Evolutionary conservation across 2,888 invertebrate genomes (phyloP), one percentile per base, ranked within the genome.

Genomic region (Proisotoma minuta): DNA sequence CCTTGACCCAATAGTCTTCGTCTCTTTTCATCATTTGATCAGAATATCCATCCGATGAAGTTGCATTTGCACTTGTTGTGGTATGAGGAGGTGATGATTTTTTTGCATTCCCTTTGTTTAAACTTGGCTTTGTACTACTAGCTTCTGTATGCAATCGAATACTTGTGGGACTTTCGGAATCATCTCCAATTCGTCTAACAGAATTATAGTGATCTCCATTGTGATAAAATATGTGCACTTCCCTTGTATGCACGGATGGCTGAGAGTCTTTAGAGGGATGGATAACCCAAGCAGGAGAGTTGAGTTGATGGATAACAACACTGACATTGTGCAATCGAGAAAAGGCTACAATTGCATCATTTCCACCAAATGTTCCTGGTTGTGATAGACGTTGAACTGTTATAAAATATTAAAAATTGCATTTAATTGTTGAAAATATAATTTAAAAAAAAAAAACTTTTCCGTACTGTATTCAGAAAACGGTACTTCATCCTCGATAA

Each of bases 311-410:
- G 53, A 81, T 80, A 8, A 81, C 77, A 22, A 81, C 77, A 61
- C 76, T 78, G 2, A 79, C 77, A 62, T 76, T 73, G 63, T 79
- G 77, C 1, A 78, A 74, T 18, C 79, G 74, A 18, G 81, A 78
- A 74, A 81, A 81, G 2, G 81, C 80, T 48, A 81, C 81, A 57
- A 81, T 78, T 24, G 79, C 79, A 73, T 81, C 80, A 72, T 81
- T 81, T n/a, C 81, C 81, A 22, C 79, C 81, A 73, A 80, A 81
- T 1, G 80, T 80, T 1, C 81, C 81, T n/a, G 77, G 74, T 60
- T 78, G 77, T 62, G 76, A 75, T 52, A 81, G 73, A 66, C 75
- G 75, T 20, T 72, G 69, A 39, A 80, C 79, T 76, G 34, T 2
- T 51, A 50, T 51, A 43, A 65, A 23, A 50, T 20, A 63, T 23